These are phyloP conservation scores for Lepeophtheirus salmonis DNA, from an alignment of 1,140 invertebrate genomes.

Conservation along the genomic window DNA sequence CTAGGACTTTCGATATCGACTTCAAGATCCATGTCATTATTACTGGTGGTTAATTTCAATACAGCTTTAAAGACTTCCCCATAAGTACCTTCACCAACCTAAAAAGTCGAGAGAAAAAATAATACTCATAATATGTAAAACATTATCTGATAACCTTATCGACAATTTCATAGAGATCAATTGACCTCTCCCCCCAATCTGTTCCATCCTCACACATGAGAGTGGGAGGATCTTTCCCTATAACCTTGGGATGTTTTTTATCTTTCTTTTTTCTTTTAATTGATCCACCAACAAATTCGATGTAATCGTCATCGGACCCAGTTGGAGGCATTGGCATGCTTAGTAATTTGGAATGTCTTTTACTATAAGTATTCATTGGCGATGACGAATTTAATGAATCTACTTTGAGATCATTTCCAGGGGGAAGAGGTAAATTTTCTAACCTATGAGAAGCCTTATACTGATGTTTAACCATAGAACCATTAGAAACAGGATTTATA, in stretches of 20 bases:
- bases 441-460: too few species aligned
- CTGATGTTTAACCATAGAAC: too few species aligned
- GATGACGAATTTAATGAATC: too few species aligned
- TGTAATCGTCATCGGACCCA: slow-evolving; percentile 21
- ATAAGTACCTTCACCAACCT: slow-evolving; percentile 95
- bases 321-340: slow-evolving; percentile 1
- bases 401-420: too few species aligned
- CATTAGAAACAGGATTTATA: background rate
- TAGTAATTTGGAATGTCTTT: slow-evolving; percentile 11
- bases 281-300: slow-evolving; percentile 25
- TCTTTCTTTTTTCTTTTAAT: slow-evolving; percentile 24
- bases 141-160: too few species aligned
- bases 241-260: slow-evolving; percentile 25
- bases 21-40: slow-evolving; percentile 17
- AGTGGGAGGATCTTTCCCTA: slow-evolving; percentile 23
- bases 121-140: too few species aligned
- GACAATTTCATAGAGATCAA: slow-evolving; percentile 81
- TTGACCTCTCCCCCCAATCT: slow-evolving; percentile 77
- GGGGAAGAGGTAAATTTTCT: too few species aligned
- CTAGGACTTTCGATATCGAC: too few species aligned
- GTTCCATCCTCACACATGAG: slow-evolving; percentile 37
- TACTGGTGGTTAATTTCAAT: slow-evolving; percentile 21
- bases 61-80: slow-evolving; percentile 96
- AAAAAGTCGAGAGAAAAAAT: too few species aligned
- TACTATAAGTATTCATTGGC: too few species aligned